Evolutionary conservation across 2,888 invertebrate species (phyloP).

Genomic region (Mechanitis mazaeus): DNA sequence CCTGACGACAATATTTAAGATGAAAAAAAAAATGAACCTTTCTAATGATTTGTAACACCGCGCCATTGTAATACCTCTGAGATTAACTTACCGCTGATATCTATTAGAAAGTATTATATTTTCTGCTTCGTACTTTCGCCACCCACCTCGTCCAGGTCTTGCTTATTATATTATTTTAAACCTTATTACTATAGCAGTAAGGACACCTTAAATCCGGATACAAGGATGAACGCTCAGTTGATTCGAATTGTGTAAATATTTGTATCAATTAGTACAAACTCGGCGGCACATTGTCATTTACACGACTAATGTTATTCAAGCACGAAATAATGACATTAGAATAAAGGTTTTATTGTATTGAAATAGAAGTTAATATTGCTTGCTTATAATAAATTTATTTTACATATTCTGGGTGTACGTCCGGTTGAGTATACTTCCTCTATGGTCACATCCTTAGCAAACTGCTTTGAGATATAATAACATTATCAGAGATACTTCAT

Average conservation of each 20-base stretch:
- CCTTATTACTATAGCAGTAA: slow-evolving; percentile 4
- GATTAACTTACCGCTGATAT: slow-evolving; percentile 5
- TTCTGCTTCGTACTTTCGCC: slow-evolving; percentile 15
- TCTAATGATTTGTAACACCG: too few relatives aligned
- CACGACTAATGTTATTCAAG: neutral
- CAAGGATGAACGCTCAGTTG: slow-evolving; percentile 31
- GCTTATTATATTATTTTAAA: neutral
- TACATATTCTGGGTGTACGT: neutral
- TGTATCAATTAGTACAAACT: slow-evolving; percentile 39
- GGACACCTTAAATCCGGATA: slow-evolving; percentile 20
- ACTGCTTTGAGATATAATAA: too few relatives aligned
- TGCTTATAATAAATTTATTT: neutral
- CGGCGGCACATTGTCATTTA: slow-evolving; percentile 19
- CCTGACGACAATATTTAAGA: too few relatives aligned
- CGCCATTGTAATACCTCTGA: neutral
- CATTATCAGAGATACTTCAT: too few relatives aligned
- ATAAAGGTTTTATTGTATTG: neutral
- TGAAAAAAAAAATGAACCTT: too few relatives aligned
- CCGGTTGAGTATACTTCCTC: neutral
- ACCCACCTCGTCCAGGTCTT: slow-evolving; percentile 15
- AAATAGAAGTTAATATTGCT: neutral
- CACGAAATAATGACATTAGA: neutral
- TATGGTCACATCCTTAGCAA: neutral
- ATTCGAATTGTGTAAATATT: slow-evolving; percentile 42
- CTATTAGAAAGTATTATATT: slow-evolving; percentile 13